Evolutionary conservation across 1,140 invertebrate genomes (phyloP), one percentile per base, ranked within the genome.

Genomic region (Antheraea pernyi): DNA sequence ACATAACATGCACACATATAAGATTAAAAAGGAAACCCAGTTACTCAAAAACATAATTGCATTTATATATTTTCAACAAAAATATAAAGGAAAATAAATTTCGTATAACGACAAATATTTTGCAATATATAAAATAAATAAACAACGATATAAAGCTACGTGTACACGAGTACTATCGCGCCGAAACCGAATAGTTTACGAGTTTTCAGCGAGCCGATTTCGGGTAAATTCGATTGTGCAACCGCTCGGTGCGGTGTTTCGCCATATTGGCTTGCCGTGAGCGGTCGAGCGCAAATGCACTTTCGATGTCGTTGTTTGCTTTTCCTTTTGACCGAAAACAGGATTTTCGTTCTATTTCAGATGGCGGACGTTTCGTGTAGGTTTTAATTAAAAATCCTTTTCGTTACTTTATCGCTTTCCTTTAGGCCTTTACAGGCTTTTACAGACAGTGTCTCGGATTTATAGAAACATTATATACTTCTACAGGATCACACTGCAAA

Each of bases 181-280:
- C 46, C 2, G 4, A 48, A 13, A 16, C 59, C 59, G 67, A 73
- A 68, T 68, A 72, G 64, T 73, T 69, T 72, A 13, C 64, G 39
- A 65, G 42, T 65, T 65, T 65, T 65, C 42, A 19, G 39, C 64
- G 22, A 37, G 59, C 22, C 65, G 68, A 19, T 65, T 19, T 58
- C 19, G 68, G 65, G 68, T 65, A 70, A 73, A 73, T 70, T 73
- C 72, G 68, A 73, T 73, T 73, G 68, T 19, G 63, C 67, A 53
- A 58, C 67, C 67, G 58, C 64, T 62, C 60, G 62, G 18, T 39
- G 71, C 71, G 53, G 63, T 62, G 68, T 72, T 69, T 64, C 37
- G 42, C 18, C 64, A 19, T 68, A 70, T 70, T 66, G n/a, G 36
- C 61, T 10, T 19, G 63, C 65, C 63, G 71, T 72, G 63, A 18